phyloP scores from a whole-genome alignment of 2,113 vertebrate genomes.

The Euleptes europaea region DNA sequence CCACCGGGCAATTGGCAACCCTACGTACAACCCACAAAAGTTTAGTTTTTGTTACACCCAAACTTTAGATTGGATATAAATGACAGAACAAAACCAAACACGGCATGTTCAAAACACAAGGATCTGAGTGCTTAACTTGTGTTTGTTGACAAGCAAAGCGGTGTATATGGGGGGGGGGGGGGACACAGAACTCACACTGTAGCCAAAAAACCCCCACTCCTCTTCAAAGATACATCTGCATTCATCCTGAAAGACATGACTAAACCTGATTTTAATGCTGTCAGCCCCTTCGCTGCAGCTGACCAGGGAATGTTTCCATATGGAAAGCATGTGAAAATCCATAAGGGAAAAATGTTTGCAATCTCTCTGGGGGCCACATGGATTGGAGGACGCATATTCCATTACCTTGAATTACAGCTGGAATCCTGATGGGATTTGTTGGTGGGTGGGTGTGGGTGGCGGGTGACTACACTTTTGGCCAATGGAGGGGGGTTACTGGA shows the following conservation, averaged over 20 bases:
- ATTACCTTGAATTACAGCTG: conserved; percentile 38
- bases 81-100: no score
- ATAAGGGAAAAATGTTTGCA: conserved; percentile 38
- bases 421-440: conserved; percentile 36
- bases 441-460: background rate
- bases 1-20: no score
- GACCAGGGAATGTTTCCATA: conserved; percentile 24
- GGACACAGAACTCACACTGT: no score
- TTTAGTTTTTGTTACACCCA: no score
- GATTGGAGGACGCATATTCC: conserved; percentile 38
- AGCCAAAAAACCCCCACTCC: no score
- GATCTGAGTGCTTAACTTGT: no score
- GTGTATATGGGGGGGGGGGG: no score
- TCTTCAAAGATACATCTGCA: no score
- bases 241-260: conserved; percentile 7
- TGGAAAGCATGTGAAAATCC: conserved; percentile 31
- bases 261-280: conserved; percentile 32
- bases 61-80: no score
- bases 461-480: conserved; percentile 27
- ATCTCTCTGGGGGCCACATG: background rate
- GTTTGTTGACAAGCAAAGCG: no score
- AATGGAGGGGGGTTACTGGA: conserved; percentile 45
- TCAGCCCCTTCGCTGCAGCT: conserved; percentile 30
- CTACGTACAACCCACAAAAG: no score
- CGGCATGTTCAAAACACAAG: no score